A percentile compares a stretch with the other conserved stretches of the same genome.
Conservation (phyloP, 2,797 vertebrate species). For the Melanotaenia maccullochi region DNA sequence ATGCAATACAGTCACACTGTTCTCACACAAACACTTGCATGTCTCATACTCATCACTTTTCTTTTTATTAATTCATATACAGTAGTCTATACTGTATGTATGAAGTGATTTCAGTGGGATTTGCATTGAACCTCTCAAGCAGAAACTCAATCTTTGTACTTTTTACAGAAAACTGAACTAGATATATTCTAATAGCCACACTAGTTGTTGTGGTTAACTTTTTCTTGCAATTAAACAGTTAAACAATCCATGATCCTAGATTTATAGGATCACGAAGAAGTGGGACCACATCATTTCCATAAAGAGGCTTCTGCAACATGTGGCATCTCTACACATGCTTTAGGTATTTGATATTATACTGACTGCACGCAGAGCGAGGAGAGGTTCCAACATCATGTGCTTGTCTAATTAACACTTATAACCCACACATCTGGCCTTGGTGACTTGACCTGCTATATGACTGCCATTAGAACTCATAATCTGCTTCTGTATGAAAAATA, state of each 20-base stretch:
- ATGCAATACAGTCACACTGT: constrained; percentile 14
- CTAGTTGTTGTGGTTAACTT: no score
- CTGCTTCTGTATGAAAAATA: constrained; percentile 4
- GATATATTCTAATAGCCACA: neutral
- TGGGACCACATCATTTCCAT: neutral
- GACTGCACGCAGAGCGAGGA: constrained; percentile 16
- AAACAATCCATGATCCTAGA: neutral
- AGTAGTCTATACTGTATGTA: neutral
- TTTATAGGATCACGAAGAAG: neutral
- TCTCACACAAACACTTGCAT: constrained; percentile 15
- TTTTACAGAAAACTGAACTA: neutral
- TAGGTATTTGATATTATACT: constrained; percentile 26
- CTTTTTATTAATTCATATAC: constrained; percentile 48
- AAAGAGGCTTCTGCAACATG: neutral
- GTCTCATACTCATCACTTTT: constrained; percentile 13
- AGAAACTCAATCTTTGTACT: neutral
- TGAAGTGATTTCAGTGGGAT: neutral
- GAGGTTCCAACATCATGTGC: constrained; percentile 18
- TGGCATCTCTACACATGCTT: constrained; percentile 21
- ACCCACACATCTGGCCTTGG: constrained; percentile 16
- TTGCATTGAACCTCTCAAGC: neutral
- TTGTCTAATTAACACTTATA: constrained; percentile 55
- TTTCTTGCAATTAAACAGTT: constrained; percentile 5
- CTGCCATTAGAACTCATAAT: constrained; percentile 1
- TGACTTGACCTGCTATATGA: constrained; percentile 37